Evolutionary conservation across 1,140 invertebrate species (phyloP), one percentile per base, ranked within the genome.

Genomic region (Saccostrea cuccullata): DNA sequence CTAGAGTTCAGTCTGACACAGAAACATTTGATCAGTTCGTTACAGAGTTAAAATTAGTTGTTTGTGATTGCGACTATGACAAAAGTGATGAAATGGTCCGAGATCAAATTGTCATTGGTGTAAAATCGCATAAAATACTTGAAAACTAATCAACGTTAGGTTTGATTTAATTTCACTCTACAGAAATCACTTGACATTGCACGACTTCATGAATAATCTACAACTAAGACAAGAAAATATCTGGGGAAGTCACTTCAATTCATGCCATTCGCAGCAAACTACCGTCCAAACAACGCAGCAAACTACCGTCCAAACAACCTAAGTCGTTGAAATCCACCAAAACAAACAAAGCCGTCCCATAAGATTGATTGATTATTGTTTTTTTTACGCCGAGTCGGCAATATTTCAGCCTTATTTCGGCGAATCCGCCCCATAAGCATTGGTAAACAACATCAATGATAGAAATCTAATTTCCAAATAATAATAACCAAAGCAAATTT

Each of bases 101-200:
- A 15, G 90, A 91, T 64, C 85, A 55, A 55, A 89, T 91, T 47
- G 90, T 91, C 23, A 82, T 90, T 64, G 89, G 90, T 13, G 77
- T 89, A 6, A 87, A 60, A 30, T 73, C 67, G 5, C 40, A 30
- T 55, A 86, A 86, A 77, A 77, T 77, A n/a, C 20, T 47, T n/a
- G 67, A 77, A 26, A 86, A 86, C 20, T 23, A 2, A 60, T 64
- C 4, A 64, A 64, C 58, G 58, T 64, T 23, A 56, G 84, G 36
- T 64, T 11, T 58, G 84, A 85, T 40, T 67, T 85, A 36, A n/a
- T n/a, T n/a, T n/a, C 17, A 85, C 84, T 60, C 56, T 85, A 36
- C 26, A 36, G 20, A 60, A 85, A 20, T 20, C 64, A 67, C 20
- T 58, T 13, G 56, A 58, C 56, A 58, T 58, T 58, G 56, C 56